A percentile compares a stretch with the other conserved stretches of the same genome.
phyloP scores from a whole-genome alignment of 2,888 invertebrate species.

The Leptura quadrifasciata region DNA sequence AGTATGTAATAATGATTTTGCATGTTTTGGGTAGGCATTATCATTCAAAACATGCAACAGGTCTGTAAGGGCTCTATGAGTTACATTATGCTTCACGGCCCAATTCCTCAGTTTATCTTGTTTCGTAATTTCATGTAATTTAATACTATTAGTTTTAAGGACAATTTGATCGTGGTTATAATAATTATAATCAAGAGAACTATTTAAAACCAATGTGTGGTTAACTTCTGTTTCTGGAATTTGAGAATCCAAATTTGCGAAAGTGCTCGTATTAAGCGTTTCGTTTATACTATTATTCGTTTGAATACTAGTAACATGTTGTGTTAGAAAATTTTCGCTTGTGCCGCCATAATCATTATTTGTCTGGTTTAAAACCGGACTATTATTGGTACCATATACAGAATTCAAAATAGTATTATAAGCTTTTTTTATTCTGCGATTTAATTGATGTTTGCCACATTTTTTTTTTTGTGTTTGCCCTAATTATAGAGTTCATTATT shows the following conservation, averaged over 20 bases:
- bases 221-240: not conserved
- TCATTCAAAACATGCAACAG: not conserved
- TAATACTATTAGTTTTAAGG: not conserved
- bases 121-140: not conserved
- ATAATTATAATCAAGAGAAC: not conserved
- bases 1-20: constrained; percentile 6
- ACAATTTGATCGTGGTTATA: not conserved
- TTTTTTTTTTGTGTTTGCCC: not conserved
- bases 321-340: not conserved
- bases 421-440: constrained; percentile 1
- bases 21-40: not conserved
- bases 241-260: not conserved
- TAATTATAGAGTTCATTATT: constrained; percentile 20
- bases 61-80: not conserved
- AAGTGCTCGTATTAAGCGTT: not conserved
- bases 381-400: not conserved
- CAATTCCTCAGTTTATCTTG: not conserved
- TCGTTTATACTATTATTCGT: not conserved
- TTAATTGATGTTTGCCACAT: not conserved
- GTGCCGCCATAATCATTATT: not conserved
- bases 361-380: not conserved
- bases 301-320: not conserved
- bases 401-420: not conserved
- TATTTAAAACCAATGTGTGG: not conserved
- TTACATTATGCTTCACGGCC: constrained; percentile 2